Percentiles rank a stretch among this genome's conserved stretches.
Conservation (phyloP, 2,113 vertebrate genomes). For the Mola mola region DNA sequence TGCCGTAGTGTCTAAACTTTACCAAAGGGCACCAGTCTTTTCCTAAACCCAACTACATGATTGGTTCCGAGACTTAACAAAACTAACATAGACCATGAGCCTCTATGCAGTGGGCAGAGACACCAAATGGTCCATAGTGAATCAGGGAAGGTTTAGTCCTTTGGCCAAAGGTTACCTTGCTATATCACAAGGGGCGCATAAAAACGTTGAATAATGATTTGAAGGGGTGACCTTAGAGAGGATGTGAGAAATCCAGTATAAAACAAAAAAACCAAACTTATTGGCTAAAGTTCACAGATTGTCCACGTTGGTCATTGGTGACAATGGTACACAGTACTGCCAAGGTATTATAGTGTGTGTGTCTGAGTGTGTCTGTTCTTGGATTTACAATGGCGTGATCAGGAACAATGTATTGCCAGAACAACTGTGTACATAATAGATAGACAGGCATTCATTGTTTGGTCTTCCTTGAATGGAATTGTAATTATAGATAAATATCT, state of each 20-base stretch:
- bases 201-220: too few relatives aligned
- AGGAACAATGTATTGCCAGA: slow-evolving; percentile 36
- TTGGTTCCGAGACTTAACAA: too few relatives aligned
- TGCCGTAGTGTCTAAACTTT: too few relatives aligned
- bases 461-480: slow-evolving; percentile 21
- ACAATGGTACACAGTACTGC: slow-evolving; percentile 15
- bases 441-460: slow-evolving; percentile 26
- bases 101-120: too few relatives aligned
- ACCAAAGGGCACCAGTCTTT: too few relatives aligned
- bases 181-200: too few relatives aligned
- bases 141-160: too few relatives aligned
- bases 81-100: too few relatives aligned
- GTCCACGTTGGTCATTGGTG: background rate
- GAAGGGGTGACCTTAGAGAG: background rate
- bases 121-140: too few relatives aligned
- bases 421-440: slow-evolving; percentile 39
- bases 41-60: too few relatives aligned
- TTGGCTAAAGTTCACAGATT: slow-evolving; percentile 15
- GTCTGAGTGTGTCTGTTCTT: slow-evolving; percentile 37
- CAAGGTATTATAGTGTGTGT: slow-evolving; percentile 36
- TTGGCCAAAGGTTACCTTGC: too few relatives aligned
- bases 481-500: slow-evolving; percentile 8
- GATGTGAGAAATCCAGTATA: background rate
- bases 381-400: slow-evolving; percentile 30
- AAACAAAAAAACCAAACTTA: slow-evolving; percentile 31